Conservation (phyloP, 1,140 invertebrate species). For the Drosophila cardini region DNA sequence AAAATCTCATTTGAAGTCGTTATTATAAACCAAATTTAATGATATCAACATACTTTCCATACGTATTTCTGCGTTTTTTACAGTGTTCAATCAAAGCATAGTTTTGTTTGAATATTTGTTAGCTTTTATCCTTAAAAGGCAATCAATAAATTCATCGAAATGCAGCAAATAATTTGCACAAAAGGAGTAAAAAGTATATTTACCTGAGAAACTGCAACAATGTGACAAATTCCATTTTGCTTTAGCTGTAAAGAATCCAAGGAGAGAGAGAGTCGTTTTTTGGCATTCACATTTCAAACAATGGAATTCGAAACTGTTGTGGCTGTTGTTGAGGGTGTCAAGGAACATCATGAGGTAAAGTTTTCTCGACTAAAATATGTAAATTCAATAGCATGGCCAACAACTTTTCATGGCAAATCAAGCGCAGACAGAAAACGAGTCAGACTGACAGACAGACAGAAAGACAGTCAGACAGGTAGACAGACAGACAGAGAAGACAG, state of each 20-base stretch:
- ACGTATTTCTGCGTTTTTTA: not conserved
- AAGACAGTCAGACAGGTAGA: constrained; percentile 29
- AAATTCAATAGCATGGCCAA: constrained; percentile 56
- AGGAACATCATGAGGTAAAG: constrained; percentile 43
- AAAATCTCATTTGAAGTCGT: too few relatives aligned
- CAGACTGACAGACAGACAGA: constrained; percentile 27
- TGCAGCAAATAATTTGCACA: constrained; percentile 64
- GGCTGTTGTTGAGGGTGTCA: constrained; percentile 23
- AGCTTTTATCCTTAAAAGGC: constrained; percentile 14
- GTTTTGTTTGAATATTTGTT: constrained; percentile 23
- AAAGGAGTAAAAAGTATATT: constrained; percentile 36
- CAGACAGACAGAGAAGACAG: constrained; percentile 6
- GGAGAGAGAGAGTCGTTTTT: constrained; percentile 16
- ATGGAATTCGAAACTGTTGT: constrained; percentile 27
- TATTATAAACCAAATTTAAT: too few relatives aligned
- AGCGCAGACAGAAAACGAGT: constrained; percentile 34
- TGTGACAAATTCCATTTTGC: constrained; percentile 12
- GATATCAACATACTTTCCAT: not conserved
- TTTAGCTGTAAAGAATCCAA: constrained; percentile 26
- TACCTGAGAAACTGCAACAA: constrained; percentile 7
- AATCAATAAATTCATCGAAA: constrained; percentile 72
- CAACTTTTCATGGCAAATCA: constrained; percentile 59
- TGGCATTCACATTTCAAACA: constrained; percentile 13
- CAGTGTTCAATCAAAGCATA: constrained; percentile 25
- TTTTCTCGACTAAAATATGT: constrained; percentile 64